Percentiles rank a stretch among this genome's conserved stretches.
Conservation (phyloP, 2,888 invertebrate genomes). For the Dolichopus griseipennis region DNA sequence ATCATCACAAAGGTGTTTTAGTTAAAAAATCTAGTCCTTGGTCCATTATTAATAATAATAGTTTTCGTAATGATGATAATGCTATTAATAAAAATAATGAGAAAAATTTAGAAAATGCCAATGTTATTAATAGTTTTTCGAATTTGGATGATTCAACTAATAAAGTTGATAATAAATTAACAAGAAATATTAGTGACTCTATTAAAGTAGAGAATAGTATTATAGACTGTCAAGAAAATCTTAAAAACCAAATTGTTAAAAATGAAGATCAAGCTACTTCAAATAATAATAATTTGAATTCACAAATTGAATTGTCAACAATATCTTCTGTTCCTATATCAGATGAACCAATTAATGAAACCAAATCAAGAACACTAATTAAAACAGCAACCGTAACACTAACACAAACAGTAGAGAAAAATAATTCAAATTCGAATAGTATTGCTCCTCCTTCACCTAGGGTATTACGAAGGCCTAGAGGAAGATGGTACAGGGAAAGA, state of each 20-base stretch:
- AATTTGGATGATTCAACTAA: not conserved
- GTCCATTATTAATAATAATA: not conserved
- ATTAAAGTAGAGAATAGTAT: not conserved
- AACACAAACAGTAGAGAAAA: not conserved
- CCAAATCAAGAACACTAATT: not conserved
- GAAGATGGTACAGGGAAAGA: constrained; percentile 5
- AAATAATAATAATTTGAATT: not conserved
- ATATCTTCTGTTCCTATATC: not conserved
- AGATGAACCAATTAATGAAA: not conserved
- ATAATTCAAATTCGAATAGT: not conserved
- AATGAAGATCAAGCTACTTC: not conserved
- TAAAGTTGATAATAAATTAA: no score
- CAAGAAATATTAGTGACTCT: not conserved
- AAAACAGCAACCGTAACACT: not conserved
- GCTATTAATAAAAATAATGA: not conserved
- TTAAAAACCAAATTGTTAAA: not conserved
- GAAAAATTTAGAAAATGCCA: not conserved
- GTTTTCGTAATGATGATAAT: not conserved
- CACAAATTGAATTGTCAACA: not conserved
- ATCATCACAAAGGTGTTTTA: not conserved
- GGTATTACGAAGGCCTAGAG: not conserved
- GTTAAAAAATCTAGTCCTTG: constrained; percentile 6
- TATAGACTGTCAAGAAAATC: not conserved
- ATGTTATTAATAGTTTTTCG: not conserved
- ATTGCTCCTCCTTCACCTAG: not conserved